Evolutionary conservation across 1,140 invertebrate genomes (phyloP).

Genomic region (Drosophila pruinosa): DNA sequence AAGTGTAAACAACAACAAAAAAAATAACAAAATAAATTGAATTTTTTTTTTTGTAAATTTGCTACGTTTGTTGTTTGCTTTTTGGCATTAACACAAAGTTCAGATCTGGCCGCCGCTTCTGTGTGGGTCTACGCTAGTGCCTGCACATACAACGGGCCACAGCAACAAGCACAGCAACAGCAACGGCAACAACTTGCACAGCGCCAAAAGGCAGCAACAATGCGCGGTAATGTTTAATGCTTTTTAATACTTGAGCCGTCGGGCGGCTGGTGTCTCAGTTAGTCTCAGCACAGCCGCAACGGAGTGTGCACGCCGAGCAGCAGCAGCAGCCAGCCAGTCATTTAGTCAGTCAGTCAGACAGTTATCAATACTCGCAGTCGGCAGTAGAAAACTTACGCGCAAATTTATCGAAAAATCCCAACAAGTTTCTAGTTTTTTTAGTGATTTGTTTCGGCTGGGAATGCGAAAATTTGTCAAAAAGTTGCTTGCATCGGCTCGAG

Average conservation of each 20-base stretch:
- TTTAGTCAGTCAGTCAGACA: constrained; percentile 12
- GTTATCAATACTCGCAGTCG: constrained; percentile 22
- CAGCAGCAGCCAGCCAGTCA: constrained; percentile 43
- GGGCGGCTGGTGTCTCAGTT: constrained; percentile 72
- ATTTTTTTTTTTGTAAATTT: constrained; percentile 24
- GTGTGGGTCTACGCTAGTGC: constrained; percentile 30
- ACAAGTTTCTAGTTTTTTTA: constrained; percentile 25
- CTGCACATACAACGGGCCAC: neutral
- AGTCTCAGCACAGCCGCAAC: constrained; percentile 82
- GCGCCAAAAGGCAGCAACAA: constrained; percentile 37
- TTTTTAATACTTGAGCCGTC: constrained; percentile 82
- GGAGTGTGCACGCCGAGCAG: constrained; percentile 79
- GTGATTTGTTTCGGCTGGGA: constrained; percentile 7
- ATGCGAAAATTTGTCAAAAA: constrained; percentile 43
- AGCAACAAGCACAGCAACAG: constrained; percentile 6
- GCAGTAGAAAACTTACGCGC: constrained; percentile 20
- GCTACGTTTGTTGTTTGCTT: constrained; percentile 41
- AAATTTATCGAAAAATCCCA: constrained; percentile 41
- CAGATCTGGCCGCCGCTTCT: constrained; percentile 27
- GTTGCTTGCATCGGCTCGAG: constrained; percentile 13
- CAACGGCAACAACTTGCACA: constrained; percentile 9
- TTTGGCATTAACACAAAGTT: constrained; percentile 59
- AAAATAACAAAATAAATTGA: constrained; percentile 16
- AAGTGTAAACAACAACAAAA: neutral
- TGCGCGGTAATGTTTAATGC: constrained; percentile 70